Evolutionary conservation across 2,888 invertebrate genomes (phyloP).

Genomic region (Lepidochrysops patricia): DNA sequence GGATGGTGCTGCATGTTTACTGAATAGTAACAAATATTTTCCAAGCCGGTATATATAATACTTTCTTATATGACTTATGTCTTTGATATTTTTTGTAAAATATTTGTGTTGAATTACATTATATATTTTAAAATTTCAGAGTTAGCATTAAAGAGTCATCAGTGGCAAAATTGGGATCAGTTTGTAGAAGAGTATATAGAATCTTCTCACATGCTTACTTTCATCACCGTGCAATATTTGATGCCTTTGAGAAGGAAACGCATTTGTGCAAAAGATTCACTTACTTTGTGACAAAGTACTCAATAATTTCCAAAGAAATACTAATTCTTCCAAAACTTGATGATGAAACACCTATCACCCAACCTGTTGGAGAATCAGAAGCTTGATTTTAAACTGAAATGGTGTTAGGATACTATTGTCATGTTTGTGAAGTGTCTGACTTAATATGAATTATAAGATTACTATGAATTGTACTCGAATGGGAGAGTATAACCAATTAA

Average conservation of each 20-base stretch:
- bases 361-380: slow-evolving; percentile 69
- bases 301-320: slow-evolving; percentile 98
- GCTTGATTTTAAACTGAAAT: slow-evolving; percentile 42
- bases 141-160: slow-evolving; percentile 99
- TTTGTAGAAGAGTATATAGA: slow-evolving; percentile 97
- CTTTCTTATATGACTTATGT: background rate
- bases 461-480: background rate
- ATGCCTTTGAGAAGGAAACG: slow-evolving; percentile 97
- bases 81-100: background rate
- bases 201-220: slow-evolving; percentile 99
- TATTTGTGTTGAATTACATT: background rate
- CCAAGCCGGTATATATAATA: slow-evolving; percentile 88
- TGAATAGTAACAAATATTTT: slow-evolving; percentile 99
- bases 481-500: background rate
- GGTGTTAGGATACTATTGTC: background rate
- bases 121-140: slow-evolving; percentile 67
- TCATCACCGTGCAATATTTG: slow-evolving; percentile 97
- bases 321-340: slow-evolving; percentile 97
- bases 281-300: slow-evolving; percentile 98
- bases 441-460: slow-evolving; percentile 4
- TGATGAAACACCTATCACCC: slow-evolving; percentile 77
- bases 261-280: slow-evolving; percentile 97
- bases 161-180: slow-evolving; percentile 97
- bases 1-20: slow-evolving; percentile 97
- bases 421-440: slow-evolving; percentile 9